Evolutionary conservation across 1,140 invertebrate species (phyloP), one percentile per base, ranked within the genome.

Genomic region (Schmidtea mediterranea): DNA sequence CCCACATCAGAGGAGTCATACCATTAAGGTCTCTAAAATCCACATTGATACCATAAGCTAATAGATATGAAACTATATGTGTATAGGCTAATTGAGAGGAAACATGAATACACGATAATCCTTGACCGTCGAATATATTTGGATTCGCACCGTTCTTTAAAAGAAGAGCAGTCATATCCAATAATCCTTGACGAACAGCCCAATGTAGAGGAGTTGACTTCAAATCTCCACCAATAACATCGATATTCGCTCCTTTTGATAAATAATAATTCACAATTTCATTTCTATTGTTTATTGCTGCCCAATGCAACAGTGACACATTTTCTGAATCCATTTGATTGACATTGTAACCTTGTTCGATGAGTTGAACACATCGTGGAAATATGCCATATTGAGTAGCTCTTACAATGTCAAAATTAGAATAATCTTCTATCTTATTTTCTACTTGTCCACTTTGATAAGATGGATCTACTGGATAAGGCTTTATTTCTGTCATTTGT

Each of bases 1-100:
- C 76, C 84, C 89, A 95, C 87, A 97, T 97, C 0, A 95, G 72
- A 24, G 90, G 78, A 23, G 90, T 95, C 83, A 95, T 90, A 21
- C 64, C 26, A 32, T 78, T 81, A 53, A 75, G 75, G 65, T 94
- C 86, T 36, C 77, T 71, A 57, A 76, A 72, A 63, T 94, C 83
- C 1, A 83, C 76, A 69, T 81, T 76, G 19, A 83, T 76, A 49
- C 87, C 87, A 66, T 87, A 82, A 15, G 89, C 89, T 48, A 95
- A 75, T 52, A 97, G 73, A 68, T 95, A 97, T 12, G 87, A 89
- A 23, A 92, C 86, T 49, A 98, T 78, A 13, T 82, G 77, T 2
- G 87, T 94, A 62, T 90, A 83, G 1, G 86, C 89, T 69, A 92
- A 94, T 66, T 95, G 87, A 23, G 84, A 78, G 39, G 90, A 87